Base-by-base conservation (phyloP, 2,797 vertebrate species). In the Aulostomus chinensis region DNA sequence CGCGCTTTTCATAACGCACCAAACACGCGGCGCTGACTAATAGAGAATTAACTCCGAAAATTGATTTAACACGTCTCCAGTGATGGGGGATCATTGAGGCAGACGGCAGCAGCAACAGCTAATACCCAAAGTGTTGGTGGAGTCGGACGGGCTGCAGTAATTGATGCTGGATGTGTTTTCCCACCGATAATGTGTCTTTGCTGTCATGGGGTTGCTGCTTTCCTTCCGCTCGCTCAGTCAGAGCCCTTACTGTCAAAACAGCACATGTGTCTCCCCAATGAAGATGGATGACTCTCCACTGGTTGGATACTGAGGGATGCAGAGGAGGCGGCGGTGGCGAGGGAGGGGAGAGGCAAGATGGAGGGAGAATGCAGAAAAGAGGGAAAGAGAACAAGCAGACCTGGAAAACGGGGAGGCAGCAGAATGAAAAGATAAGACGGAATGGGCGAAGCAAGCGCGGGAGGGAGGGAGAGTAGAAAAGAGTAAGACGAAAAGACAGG, bases 231-330 rank as follows among this genome's bases (percentile, higher is more conserved):
- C 58, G 45, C 84, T 85, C 80, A 35, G 63, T 82, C 81, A 63
- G 80, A 84, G 86, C 81, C 83, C 66, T 70, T 49, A 49, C 87
- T 91, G 89, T 92, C 91, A 90, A 90, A 92, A 91, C 91, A 90
- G 75, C 60, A 74, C 75, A 78, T 83, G 84, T 50, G 74, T 89
- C 87, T 87, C 58, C 56, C 51, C 76, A 86, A 92, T 92, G 88
- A 90, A 91, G 91, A 93, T 81, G 78, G 86, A 92, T 92, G 78
- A 87, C 71, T 72, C 71, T 84, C 63, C 70, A 66, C 61, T 47
- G 65, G 65, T 65, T n/a, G 68, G 73, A 67, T 61, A 59, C 66
- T 36, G 66, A 76, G 58, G 65, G 83, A 68, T 74, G 62, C 61
- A 37, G 73, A n/a, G n/a, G n/a, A n/a, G n/a, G n/a, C n/a, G n/a